Conservation (phyloP, 2,797 vertebrate genomes). For the Sciaenops ocellatus region DNA sequence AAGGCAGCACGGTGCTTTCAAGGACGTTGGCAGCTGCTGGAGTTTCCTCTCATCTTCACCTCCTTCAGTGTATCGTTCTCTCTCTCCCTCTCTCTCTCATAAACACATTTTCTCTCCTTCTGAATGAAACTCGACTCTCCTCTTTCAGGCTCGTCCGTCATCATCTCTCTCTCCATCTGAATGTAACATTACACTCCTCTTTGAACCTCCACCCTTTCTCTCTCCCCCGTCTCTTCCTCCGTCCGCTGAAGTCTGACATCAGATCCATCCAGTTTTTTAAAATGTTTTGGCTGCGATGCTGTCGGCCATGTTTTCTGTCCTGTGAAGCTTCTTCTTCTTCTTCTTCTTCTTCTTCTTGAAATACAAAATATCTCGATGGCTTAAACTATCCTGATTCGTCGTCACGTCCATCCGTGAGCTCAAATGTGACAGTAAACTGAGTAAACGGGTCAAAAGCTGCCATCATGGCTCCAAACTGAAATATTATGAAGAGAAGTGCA, state of each 20-base stretch:
- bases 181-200: conserved; percentile 19
- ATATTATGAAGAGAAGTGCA: no score
- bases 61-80: conserved; percentile 19
- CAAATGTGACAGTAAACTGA: no score
- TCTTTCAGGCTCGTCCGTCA: conserved; percentile 43
- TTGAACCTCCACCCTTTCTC: conserved; percentile 29
- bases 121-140: conserved; percentile 50
- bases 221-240: background rate
- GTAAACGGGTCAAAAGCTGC: no score
- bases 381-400: no score
- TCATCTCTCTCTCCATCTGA: conserved; percentile 8
- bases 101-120: conserved; percentile 12
- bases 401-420: no score
- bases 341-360: background rate
- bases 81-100: background rate
- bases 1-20: conserved; percentile 58
- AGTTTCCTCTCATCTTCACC: conserved; percentile 37
- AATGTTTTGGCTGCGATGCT: conserved; percentile 26
- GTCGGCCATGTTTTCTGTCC: conserved; percentile 32
- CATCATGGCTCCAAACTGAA: no score
- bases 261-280: conserved; percentile 22
- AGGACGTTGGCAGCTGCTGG: conserved; percentile 46
- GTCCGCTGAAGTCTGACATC: conserved; percentile 50
- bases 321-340: background rate
- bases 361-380: no score